Evolutionary conservation across 2,797 vertebrate species (phyloP).

Genomic region (Notoglanidium macrostoma): DNA sequence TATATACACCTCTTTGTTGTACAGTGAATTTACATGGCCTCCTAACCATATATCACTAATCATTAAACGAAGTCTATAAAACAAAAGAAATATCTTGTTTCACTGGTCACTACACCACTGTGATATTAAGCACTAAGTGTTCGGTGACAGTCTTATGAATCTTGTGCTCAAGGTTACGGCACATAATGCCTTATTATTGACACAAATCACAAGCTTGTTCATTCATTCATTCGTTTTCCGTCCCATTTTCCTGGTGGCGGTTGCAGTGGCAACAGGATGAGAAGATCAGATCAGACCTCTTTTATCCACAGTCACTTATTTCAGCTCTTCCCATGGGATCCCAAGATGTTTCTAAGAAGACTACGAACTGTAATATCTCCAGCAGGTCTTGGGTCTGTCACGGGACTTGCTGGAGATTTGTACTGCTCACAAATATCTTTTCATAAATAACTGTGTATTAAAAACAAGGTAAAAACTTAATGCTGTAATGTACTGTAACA

Average conservation of each 20-base stretch:
- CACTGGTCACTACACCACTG: not conserved
- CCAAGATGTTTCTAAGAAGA: not conserved
- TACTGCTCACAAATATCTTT: not conserved
- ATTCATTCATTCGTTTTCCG: not conserved
- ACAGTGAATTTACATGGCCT: not conserved
- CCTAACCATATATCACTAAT: not conserved
- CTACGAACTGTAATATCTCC: not conserved
- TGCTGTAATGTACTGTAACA: not conserved
- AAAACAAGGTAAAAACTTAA: not conserved
- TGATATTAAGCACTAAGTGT: not conserved
- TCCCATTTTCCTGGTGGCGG: not conserved
- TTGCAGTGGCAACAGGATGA: not conserved
- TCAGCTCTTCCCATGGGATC: not conserved
- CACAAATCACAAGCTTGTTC: not conserved
- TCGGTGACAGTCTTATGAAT: not conserved
- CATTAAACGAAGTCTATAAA: not conserved
- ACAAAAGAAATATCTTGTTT: not conserved
- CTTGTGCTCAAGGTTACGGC: not conserved
- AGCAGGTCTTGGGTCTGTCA: not conserved
- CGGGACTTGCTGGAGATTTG: not conserved
- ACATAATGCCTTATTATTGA: not conserved
- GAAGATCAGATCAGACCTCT: not conserved
- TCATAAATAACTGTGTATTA: not conserved
- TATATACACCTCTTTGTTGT: not conserved
- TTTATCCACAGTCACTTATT: not conserved